Percentiles rank a stretch among this genome's conserved stretches.
Evolutionary conservation across 53 echinoderm and acorn worm genomes (phyloP).

Genomic region (Henricia sp.): DNA sequence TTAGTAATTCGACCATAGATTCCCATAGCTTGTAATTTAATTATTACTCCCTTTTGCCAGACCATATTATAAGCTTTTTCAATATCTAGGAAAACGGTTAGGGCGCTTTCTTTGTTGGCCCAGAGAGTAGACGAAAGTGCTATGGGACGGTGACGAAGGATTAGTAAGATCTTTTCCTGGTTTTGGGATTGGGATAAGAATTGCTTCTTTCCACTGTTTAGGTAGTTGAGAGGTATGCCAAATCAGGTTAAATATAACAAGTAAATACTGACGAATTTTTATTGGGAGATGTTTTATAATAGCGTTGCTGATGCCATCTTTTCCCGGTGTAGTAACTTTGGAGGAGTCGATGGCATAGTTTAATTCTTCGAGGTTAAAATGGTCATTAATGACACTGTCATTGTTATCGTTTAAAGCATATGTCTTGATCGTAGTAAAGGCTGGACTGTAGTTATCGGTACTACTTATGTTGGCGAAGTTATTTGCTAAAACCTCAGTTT

Average conservation of each 20-base stretch:
- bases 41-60: too few species aligned
- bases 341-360: slow-evolving; percentile 11
- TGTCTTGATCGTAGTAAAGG: background rate
- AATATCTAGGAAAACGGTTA: too few species aligned
- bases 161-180: too few species aligned
- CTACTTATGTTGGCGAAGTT: slow-evolving; percentile 12
- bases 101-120: too few species aligned
- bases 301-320: background rate
- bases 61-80: too few species aligned
- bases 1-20: too few species aligned
- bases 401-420: background rate
- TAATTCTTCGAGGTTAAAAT: background rate
- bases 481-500: background rate
- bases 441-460: background rate
- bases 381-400: slow-evolving; percentile 5
- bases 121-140: too few species aligned
- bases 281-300: background rate
- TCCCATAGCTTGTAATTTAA: too few species aligned
- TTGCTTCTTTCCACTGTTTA: too few species aligned
- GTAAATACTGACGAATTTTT: background rate
- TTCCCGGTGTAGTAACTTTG: slow-evolving; percentile 28
- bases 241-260: background rate
- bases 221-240: too few species aligned
- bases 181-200: too few species aligned
- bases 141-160: too few species aligned